Percentiles rank a stretch among this genome's conserved stretches.
phyloP scores from a whole-genome alignment of 53 echinoderm and acorn worm species.

The Paelopatides confundens region DNA sequence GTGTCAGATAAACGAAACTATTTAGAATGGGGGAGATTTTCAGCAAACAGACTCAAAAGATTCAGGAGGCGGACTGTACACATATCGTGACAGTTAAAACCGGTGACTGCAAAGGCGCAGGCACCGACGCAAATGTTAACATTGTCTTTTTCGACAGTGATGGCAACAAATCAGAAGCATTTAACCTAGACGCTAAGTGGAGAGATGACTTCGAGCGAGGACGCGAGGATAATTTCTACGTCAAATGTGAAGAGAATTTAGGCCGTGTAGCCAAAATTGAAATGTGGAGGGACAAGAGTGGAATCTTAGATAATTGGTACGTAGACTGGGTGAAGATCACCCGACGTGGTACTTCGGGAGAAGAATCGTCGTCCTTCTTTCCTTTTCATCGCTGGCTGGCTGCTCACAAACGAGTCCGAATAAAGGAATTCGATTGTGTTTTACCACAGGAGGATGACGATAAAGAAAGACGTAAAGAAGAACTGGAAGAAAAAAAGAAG shows the following conservation, averaged over 20 bases:
- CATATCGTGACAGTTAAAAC: conserved; percentile 73
- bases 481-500: conserved; percentile 70
- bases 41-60: neutral
- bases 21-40: neutral
- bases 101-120: conserved; percentile 83
- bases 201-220: conserved; percentile 86
- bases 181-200: conserved; percentile 69
- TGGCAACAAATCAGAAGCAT: conserved; percentile 68
- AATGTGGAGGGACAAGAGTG: conserved; percentile 71
- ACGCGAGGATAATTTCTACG: conserved; percentile 62
- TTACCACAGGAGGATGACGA: conserved; percentile 75
- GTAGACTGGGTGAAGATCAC: conserved; percentile 75
- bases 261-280: conserved; percentile 74
- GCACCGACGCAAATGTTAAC: conserved; percentile 84
- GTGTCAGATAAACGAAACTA: too few relatives aligned
- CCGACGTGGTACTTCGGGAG: neutral
- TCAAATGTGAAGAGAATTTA: conserved; percentile 72
- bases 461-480: conserved; percentile 56
- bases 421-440: conserved; percentile 66
- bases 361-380: conserved; percentile 51
- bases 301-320: conserved; percentile 74
- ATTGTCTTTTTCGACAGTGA: conserved; percentile 65
- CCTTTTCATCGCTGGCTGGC: conserved; percentile 86
- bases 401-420: conserved; percentile 35
- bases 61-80: conserved; percentile 16